Percentiles rank a stretch among this genome's conserved stretches.
phyloP scores from a whole-genome alignment of 2,888 invertebrate genomes.

The Ypsolopha scabrella region DNA sequence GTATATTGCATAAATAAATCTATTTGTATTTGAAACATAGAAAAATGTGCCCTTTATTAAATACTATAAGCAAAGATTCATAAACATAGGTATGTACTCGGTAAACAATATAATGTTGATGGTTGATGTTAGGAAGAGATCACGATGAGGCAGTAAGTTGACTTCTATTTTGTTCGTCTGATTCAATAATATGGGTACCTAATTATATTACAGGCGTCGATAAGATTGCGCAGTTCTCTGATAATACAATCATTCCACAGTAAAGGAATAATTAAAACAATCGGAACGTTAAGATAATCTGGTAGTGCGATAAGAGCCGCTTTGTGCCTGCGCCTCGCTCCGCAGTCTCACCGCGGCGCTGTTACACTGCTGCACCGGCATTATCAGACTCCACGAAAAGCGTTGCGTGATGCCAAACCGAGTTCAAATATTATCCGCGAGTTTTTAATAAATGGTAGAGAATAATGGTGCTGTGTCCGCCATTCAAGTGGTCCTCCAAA shows the following conservation, averaged over 20 bases:
- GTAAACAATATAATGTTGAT: too few species aligned
- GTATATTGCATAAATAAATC: too few species aligned
- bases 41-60: too few species aligned
- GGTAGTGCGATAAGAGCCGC: slow-evolving; percentile 47
- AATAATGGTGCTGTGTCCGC: slow-evolving; percentile 57
- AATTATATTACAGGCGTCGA: slow-evolving; percentile 48
- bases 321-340: slow-evolving; percentile 34
- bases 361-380: slow-evolving; percentile 25
- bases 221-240: slow-evolving; percentile 59
- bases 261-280: slow-evolving; percentile 66
- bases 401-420: too few species aligned
- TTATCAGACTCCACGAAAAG: neutral
- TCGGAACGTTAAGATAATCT: slow-evolving; percentile 60
- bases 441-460: slow-evolving; percentile 2
- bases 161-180: too few species aligned
- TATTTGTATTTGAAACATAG: too few species aligned
- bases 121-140: too few species aligned
- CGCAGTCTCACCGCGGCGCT: slow-evolving; percentile 46
- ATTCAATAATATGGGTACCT: slow-evolving; percentile 4
- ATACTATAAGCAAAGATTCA: too few species aligned
- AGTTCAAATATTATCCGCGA: too few species aligned
- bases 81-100: too few species aligned
- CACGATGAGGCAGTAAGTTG: too few species aligned
- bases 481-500: slow-evolving; percentile 48
- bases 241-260: slow-evolving; percentile 56